Evolutionary conservation across 2,888 invertebrate species (phyloP), one percentile per base, ranked within the genome.

Genomic region (Aphodius sticticus): DNA sequence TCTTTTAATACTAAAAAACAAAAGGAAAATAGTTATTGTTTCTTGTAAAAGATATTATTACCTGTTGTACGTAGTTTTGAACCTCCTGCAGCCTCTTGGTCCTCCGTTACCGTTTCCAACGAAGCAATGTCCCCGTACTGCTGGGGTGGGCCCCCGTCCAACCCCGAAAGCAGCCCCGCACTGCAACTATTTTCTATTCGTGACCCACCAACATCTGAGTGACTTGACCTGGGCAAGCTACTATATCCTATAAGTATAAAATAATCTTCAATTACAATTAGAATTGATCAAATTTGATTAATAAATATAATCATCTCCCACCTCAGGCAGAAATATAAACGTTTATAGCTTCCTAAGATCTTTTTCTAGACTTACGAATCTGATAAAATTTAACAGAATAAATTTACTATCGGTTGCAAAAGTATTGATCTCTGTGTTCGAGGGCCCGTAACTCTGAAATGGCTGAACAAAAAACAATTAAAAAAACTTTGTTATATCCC

Each of bases 171-270:
- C 26, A 89, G 84, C 35, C 89, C 88, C 69, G 87, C 85, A 83
- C 88, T 89, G 84, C 84, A 87, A 81, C 88, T 88, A 69, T 88
- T 84, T 83, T 89, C 89, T 86, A 89, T 88, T 78, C 87, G 85
- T 16, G 89, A 88, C 77, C 89, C 88, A 79, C 89, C 89, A 69
- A 88, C 88, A 83, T 94, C 95, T 83, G 95, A 95, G 90, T 96
- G 95, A 86, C 95, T 95, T 79, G 96, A 96, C 83, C 96, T 92
- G 37, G 96, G 96, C 85, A 96, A 91, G 89, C 95, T 96, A 90
- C 95, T 95, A 90, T 96, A 96, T 80, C 96, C 96, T 95, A 87
- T 72, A 76, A 79, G 14, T 12, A 38, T 7, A 12, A 26, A 15
- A 26, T 3, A 26, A 26, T 26, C 3, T 26, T 26, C 2, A 12